Evolutionary conservation across 2,888 invertebrate species (phyloP).

Genomic region (Phasia obesa): DNA sequence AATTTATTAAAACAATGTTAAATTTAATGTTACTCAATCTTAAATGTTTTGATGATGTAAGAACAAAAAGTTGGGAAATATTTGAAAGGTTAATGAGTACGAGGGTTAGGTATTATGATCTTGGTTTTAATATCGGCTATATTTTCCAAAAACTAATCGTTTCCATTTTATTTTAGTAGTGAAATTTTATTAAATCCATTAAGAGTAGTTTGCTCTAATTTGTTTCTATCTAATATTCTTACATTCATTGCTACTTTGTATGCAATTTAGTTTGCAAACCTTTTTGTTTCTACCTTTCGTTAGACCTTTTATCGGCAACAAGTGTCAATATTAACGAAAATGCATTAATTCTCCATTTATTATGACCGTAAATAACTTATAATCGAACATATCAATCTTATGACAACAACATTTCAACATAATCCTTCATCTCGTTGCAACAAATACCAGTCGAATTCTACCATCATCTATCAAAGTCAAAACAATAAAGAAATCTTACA

Average conservation of each 20-base stretch:
- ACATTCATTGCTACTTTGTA: too few relatives aligned
- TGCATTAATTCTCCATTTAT: conserved; percentile 72
- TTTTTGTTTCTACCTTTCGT: background rate
- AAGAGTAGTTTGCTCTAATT: too few relatives aligned
- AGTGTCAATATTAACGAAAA: conserved; percentile 67
- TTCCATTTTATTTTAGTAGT: too few relatives aligned
- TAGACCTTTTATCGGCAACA: conserved; percentile 44
- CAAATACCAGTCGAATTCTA: conserved; percentile 68
- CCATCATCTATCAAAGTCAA: conserved; percentile 82
- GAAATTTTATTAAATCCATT: too few relatives aligned
- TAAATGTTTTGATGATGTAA: background rate
- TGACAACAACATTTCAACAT: conserved; percentile 56
- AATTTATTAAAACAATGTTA: conserved; percentile 65
- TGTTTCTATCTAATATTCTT: too few relatives aligned
- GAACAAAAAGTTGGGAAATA: conserved; percentile 1
- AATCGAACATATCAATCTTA: conserved; percentile 71
- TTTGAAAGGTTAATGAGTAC: conserved; percentile 20
- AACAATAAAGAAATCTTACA: conserved; percentile 78
- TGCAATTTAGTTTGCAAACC: background rate
- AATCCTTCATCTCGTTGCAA: conserved; percentile 28
- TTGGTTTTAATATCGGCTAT: too few relatives aligned
- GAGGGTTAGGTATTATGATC: background rate
- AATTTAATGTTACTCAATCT: conserved; percentile 48
- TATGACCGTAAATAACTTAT: conserved; percentile 73
- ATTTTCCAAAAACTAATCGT: too few relatives aligned